These are phyloP conservation scores for Drosophila willistoni DNA, from an alignment of 1,140 invertebrate species.

Conservation along the genomic window DNA sequence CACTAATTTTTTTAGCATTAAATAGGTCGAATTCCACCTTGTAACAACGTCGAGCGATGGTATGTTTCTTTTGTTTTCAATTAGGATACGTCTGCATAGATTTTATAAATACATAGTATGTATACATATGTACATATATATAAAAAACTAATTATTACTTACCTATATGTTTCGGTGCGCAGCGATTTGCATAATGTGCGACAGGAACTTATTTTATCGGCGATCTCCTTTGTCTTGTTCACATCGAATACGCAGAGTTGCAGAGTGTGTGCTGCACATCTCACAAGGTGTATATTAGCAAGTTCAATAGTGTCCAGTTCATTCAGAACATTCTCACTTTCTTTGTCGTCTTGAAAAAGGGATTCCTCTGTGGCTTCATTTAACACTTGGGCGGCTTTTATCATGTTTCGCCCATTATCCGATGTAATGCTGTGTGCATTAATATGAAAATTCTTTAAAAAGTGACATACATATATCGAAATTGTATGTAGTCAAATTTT, in stretches of 20 bases:
- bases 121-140: no score
- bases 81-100: no score
- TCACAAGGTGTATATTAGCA: constrained; percentile 36
- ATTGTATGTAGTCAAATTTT: constrained; percentile 14
- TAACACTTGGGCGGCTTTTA: constrained; percentile 34
- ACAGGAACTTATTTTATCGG: constrained; percentile 8
- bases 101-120: no score
- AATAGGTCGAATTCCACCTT: constrained; percentile 29
- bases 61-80: background rate
- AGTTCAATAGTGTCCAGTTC: constrained; percentile 12
- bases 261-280: constrained; percentile 39
- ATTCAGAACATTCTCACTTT: background rate
- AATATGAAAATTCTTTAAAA: no score
- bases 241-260: constrained; percentile 33
- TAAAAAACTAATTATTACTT: constrained; percentile 1
- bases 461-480: no score
- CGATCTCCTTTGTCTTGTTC: constrained; percentile 28
- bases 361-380: constrained; percentile 33
- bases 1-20: constrained; percentile 29
- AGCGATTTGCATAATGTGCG: no score
- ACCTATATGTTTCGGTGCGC: constrained; percentile 11
- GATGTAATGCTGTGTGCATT: constrained; percentile 36
- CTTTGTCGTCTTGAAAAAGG: constrained; percentile 14
- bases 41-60: constrained; percentile 35
- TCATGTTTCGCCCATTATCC: constrained; percentile 36